These are phyloP conservation scores for Anolis carolinensis DNA, from an alignment of 2,113 vertebrate species.

Conservation along the genomic window DNA sequence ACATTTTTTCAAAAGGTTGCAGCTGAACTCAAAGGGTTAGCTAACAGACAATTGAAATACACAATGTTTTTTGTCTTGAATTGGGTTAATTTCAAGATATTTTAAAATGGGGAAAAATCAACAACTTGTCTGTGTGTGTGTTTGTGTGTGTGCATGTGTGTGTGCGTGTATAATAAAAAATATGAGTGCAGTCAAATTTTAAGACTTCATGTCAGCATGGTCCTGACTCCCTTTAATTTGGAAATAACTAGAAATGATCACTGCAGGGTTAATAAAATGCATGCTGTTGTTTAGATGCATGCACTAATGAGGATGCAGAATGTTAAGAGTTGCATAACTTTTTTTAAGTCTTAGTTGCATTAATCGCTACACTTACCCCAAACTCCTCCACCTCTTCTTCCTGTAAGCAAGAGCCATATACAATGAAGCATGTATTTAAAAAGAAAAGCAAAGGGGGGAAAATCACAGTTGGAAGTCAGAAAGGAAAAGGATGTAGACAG, in stretches of 20 bases:
- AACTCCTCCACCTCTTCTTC: conserved; percentile 99
- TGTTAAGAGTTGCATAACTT: conserved; percentile 76
- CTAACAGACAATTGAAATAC: neutral
- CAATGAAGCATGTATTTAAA: conserved; percentile 93
- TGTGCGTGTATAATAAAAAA: conserved; percentile 48
- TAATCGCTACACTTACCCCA: conserved; percentile 94
- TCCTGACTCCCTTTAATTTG: conserved; percentile 17
- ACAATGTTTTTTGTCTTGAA: neutral
- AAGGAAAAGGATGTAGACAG: conserved; percentile 75
- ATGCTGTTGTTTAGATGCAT: conserved; percentile 79
- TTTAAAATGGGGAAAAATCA: neutral
- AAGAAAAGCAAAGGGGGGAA: conserved; percentile 85
- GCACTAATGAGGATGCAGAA: conserved; percentile 81
- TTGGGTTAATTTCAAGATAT: neutral
- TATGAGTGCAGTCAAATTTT: conserved; percentile 48
- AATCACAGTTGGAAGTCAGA: conserved; percentile 79
- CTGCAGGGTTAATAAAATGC: conserved; percentile 79
- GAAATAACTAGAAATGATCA: conserved; percentile 57
- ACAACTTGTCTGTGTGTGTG: conserved; percentile 1
- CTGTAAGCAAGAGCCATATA: conserved; percentile 96
- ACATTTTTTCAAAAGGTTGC: neutral
- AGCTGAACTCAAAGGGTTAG: neutral
- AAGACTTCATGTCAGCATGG: conserved; percentile 8
- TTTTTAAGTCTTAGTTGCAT: conserved; percentile 73
- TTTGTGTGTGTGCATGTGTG: too few species aligned